These are phyloP conservation scores for Mercenaria mercenaria DNA, from an alignment of 1,140 invertebrate genomes.

Conservation along the genomic window DNA sequence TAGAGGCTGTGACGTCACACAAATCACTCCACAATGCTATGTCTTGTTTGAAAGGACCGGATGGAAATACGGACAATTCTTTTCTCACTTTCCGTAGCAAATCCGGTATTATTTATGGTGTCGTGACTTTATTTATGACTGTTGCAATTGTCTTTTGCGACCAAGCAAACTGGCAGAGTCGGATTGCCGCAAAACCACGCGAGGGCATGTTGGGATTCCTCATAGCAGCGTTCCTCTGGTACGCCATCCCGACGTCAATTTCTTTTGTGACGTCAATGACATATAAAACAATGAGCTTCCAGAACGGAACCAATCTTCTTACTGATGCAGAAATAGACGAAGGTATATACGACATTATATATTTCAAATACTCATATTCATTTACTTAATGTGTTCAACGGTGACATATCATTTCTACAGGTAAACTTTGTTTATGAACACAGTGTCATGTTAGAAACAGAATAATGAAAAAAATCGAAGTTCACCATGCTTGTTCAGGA, in stretches of 20 bases:
- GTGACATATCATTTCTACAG: no score
- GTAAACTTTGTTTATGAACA: no score
- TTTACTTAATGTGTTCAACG: no score
- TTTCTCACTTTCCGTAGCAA: slow-evolving; percentile 75
- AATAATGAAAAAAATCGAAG: no score
- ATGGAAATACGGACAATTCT: slow-evolving; percentile 76
- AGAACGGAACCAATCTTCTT: slow-evolving; percentile 72
- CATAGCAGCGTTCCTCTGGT: slow-evolving; percentile 84
- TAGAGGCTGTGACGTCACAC: not conserved
- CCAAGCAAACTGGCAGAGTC: slow-evolving; percentile 85
- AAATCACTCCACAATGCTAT: not conserved
- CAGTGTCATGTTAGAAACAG: no score
- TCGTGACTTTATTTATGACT: slow-evolving; percentile 76
- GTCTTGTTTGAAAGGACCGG: slow-evolving; percentile 71
- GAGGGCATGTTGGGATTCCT: slow-evolving; percentile 83
- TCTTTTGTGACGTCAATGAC: slow-evolving; percentile 77
- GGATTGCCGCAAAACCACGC: slow-evolving; percentile 82
- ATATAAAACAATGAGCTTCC: slow-evolving; percentile 75
- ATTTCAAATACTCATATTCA: no score
- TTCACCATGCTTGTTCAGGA: no score
- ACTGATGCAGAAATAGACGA: slow-evolving; percentile 73
- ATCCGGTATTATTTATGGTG: slow-evolving; percentile 65
- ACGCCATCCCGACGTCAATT: slow-evolving; percentile 83
- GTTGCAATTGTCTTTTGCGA: slow-evolving; percentile 84
- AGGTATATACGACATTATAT: slow-evolving; percentile 66